Conservation (phyloP, 2,888 invertebrate genomes). For the Rhagophthalmus giganteus region DNA sequence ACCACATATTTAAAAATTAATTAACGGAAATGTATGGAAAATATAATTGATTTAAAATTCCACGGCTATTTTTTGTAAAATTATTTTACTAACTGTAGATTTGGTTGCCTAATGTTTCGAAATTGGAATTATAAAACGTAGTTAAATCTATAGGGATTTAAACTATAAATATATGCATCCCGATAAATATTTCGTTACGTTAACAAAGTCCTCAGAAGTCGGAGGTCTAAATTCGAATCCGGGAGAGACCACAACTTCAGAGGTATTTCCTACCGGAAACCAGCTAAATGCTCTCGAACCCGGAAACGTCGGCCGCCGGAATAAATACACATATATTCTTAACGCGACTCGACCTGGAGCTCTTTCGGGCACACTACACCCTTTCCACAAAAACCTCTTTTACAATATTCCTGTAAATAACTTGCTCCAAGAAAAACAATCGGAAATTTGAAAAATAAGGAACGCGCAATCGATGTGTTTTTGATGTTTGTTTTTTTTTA, state of each 20-base stretch:
- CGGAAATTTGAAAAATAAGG: too few relatives aligned
- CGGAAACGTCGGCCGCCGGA: conserved; percentile 51
- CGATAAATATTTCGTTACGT: conserved; percentile 6
- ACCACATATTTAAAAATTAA: not conserved
- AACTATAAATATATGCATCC: not conserved
- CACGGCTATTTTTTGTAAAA: too few relatives aligned
- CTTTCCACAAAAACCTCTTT: conserved; percentile 18
- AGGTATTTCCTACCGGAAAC: conserved; percentile 52
- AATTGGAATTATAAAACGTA: not conserved
- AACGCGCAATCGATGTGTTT: conserved; percentile 15
- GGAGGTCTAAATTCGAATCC: conserved; percentile 40
- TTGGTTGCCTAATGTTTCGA: not conserved
- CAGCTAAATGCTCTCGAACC: conserved; percentile 51
- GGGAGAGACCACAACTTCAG: conserved; percentile 48
- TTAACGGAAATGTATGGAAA: not conserved
- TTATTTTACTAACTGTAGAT: not conserved
- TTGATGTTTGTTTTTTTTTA: conserved; percentile 12
- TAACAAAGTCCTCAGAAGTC: conserved; percentile 21
- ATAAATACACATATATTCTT: conserved; percentile 49
- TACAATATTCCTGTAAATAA: conserved; percentile 7
- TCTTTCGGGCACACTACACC: conserved; percentile 21
- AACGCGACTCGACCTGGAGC: conserved; percentile 29
- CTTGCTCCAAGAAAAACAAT: too few relatives aligned
- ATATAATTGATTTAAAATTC: too few relatives aligned
- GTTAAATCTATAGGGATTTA: not conserved